phyloP scores from a whole-genome alignment of 2,113 vertebrate species.

The Xenotilapia caudafasciata region DNA sequence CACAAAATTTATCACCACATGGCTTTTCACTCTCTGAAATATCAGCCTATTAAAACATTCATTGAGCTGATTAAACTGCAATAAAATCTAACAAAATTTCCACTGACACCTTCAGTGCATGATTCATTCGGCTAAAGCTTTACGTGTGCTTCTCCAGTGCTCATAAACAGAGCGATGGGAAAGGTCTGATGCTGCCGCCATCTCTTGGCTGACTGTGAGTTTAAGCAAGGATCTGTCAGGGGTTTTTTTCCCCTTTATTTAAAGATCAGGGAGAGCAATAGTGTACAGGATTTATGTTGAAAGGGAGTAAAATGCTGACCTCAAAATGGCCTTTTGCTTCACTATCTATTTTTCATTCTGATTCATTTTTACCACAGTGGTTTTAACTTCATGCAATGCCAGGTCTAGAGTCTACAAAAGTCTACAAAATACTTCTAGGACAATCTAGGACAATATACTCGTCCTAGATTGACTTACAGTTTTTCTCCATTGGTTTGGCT shows the following conservation, averaged over 20 bases:
- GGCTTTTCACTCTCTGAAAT: slow-evolving; percentile 59
- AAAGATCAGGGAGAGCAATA: neutral
- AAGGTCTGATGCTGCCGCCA: slow-evolving; percentile 51
- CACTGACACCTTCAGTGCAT: slow-evolving; percentile 54
- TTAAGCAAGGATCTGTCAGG: neutral
- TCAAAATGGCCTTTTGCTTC: neutral
- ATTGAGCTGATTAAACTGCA: slow-evolving; percentile 71
- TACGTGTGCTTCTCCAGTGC: neutral
- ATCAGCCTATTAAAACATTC: slow-evolving; percentile 71
- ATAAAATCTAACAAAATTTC: slow-evolving; percentile 65
- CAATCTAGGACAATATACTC: neutral
- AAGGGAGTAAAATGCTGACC: neutral
- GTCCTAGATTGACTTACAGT: neutral
- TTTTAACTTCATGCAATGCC: neutral
- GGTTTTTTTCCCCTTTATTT: neutral
- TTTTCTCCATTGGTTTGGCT: too few species aligned
- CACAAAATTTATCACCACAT: slow-evolving; percentile 51
- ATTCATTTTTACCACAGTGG: neutral
- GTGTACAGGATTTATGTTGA: neutral
- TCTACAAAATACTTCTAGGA: neutral
- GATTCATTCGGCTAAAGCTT: slow-evolving; percentile 49
- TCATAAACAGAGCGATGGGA: neutral
- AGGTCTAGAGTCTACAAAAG: neutral
- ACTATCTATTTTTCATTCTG: neutral
- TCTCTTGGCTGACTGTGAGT: slow-evolving; percentile 36